phyloP scores from a whole-genome alignment of 2,113 vertebrate species.

The Ptilonorhynchus violaceus region DNA sequence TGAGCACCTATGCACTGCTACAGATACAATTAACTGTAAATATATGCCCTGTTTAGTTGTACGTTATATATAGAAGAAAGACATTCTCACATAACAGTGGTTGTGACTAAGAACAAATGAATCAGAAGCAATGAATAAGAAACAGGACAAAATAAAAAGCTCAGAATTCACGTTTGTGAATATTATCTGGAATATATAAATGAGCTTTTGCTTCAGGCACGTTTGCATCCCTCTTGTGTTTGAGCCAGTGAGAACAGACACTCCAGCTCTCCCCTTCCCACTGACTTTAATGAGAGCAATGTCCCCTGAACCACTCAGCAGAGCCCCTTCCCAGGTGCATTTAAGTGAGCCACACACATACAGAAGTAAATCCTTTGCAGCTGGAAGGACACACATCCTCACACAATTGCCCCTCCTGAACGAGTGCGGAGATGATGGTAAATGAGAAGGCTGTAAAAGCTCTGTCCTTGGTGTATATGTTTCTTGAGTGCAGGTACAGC shows the following conservation, averaged over 20 bases:
- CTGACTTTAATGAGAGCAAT: neutral
- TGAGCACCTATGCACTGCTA: neutral
- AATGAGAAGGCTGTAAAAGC: constrained; percentile 31
- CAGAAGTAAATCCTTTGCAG: constrained; percentile 18
- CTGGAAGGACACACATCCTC: neutral
- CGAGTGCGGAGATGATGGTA: neutral
- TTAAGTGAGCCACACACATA: neutral
- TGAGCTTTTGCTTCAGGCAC: neutral
- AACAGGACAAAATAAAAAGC: neutral
- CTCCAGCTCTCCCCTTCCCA: neutral
- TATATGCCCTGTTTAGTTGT: neutral
- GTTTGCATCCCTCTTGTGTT: neutral
- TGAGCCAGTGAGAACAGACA: constrained; percentile 18
- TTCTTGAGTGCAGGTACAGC: neutral
- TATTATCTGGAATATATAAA: neutral
- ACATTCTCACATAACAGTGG: neutral
- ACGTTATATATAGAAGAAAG: neutral
- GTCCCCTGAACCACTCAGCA: neutral
- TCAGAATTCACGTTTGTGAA: neutral
- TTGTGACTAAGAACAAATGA: neutral
- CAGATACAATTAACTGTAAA: neutral
- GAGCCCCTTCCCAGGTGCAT: constrained; percentile 13
- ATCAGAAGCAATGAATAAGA: neutral
- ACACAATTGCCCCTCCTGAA: neutral
- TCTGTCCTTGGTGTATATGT: neutral